These are phyloP conservation scores for Chironomus tentans DNA, from an alignment of 2,888 invertebrate genomes.

Conservation along the genomic window DNA sequence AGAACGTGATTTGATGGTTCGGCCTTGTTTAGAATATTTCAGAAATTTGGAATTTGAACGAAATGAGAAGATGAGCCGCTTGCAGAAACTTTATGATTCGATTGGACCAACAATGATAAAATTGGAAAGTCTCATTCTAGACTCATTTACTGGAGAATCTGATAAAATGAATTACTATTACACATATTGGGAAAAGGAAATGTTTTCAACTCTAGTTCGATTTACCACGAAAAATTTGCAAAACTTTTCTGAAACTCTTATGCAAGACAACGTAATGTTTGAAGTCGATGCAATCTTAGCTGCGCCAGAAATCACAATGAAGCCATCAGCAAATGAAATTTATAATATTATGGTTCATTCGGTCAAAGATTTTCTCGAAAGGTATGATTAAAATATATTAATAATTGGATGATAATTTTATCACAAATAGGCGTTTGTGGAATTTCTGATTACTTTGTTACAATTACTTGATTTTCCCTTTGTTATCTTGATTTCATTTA, in stretches of 20 bases:
- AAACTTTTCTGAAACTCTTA: conserved; percentile 52
- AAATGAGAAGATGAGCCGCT: conserved; percentile 54
- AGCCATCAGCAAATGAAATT: conserved; percentile 67
- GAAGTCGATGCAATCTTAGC: conserved; percentile 68
- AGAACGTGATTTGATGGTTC: conserved; percentile 26
- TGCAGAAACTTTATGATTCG: conserved; percentile 67
- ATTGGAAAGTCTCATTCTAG: conserved; percentile 73
- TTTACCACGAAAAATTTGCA: conserved; percentile 63
- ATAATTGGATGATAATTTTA: neutral
- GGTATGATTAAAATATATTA: conserved; percentile 41
- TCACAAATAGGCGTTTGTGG: neutral
- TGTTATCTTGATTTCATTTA: no score
- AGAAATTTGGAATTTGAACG: conserved; percentile 59
- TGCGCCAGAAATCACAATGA: conserved; percentile 64
- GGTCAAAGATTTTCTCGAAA: conserved; percentile 66
- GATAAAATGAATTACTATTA: conserved; percentile 69
- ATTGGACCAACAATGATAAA: conserved; percentile 76
- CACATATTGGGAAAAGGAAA: conserved; percentile 69
- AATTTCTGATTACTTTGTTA: neutral
- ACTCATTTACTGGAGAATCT: conserved; percentile 66
- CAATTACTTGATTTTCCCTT: neutral
- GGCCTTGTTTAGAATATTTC: conserved; percentile 50
- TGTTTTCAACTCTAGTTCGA: conserved; percentile 58
- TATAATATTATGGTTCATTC: conserved; percentile 66
- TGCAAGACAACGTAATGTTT: conserved; percentile 54